A percentile compares a stretch with the other conserved stretches of the same genome.
Conservation (phyloP, 2,797 vertebrate species). For the Microctenopoma lineatum region DNA sequence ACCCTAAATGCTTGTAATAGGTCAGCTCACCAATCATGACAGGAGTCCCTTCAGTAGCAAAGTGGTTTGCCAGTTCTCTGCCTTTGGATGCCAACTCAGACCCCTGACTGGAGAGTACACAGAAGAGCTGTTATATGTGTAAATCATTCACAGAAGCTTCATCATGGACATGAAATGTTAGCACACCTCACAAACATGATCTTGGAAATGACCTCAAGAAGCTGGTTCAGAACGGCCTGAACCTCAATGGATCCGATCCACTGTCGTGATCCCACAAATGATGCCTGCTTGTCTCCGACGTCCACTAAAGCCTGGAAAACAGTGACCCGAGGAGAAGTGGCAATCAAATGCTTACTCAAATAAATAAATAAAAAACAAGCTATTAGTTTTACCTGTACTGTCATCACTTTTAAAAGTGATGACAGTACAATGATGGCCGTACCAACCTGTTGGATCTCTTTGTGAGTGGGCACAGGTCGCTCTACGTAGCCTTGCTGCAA, state of each 20-base stretch:
- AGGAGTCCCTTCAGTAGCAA: conserved; percentile 92
- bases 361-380: not conserved
- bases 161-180: not conserved
- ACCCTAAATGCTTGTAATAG: not conserved
- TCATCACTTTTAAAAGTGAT: not conserved
- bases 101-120: conserved; percentile 85
- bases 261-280: conserved; percentile 91
- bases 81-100: conserved; percentile 91
- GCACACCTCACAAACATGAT: conserved; percentile 94
- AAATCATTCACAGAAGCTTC: not conserved
- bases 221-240: conserved; percentile 89
- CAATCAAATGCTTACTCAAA: not conserved
- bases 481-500: conserved; percentile 91
- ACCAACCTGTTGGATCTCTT: conserved; percentile 92
- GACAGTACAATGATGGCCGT: no score
- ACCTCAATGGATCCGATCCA: conserved; percentile 99
- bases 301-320: conserved; percentile 89
- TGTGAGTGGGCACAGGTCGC: conserved; percentile 88
- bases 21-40: conserved; percentile 93
- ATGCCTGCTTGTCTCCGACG: conserved; percentile 90
- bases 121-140: not conserved
- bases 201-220: conserved; percentile 92
- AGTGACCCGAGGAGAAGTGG: not conserved
- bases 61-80: conserved; percentile 93
- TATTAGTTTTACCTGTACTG: not conserved